Conservation (phyloP, 2,888 invertebrate genomes). For the Heliconius charithonia region DNA sequence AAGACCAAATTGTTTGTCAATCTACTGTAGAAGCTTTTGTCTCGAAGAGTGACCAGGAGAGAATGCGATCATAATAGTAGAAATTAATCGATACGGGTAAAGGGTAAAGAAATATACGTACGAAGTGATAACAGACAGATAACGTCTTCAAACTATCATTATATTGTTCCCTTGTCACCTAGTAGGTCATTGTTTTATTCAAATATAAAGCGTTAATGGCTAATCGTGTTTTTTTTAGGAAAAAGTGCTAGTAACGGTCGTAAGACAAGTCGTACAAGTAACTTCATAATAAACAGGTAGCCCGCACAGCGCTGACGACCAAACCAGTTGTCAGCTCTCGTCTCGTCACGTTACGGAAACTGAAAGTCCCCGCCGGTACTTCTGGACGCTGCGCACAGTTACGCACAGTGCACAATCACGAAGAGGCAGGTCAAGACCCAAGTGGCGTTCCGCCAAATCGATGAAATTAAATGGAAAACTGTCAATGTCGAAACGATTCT, state of each 20-base stretch:
- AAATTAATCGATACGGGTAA: constrained; percentile 12
- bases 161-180: background rate
- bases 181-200: background rate
- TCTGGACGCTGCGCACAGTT: background rate
- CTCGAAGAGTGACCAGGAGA: background rate
- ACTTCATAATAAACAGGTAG: no score
- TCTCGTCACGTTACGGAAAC: constrained; percentile 29
- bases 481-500: background rate
- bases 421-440: constrained; percentile 24
- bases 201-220: background rate
- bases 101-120: background rate
- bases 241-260: no score
- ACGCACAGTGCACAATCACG: background rate
- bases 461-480: constrained; percentile 8
- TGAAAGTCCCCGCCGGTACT: constrained; percentile 29
- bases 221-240: no score
- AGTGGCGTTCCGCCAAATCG: constrained; percentile 27
- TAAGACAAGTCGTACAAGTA: no score
- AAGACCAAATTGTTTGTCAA: background rate
- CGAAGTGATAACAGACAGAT: background rate
- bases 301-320: background rate
- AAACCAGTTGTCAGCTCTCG: constrained; percentile 25
- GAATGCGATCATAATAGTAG: constrained; percentile 14
- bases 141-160: background rate
- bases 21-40: constrained; percentile 12